phyloP scores from a whole-genome alignment of 2,888 invertebrate species.

The Metalampra italica region DNA sequence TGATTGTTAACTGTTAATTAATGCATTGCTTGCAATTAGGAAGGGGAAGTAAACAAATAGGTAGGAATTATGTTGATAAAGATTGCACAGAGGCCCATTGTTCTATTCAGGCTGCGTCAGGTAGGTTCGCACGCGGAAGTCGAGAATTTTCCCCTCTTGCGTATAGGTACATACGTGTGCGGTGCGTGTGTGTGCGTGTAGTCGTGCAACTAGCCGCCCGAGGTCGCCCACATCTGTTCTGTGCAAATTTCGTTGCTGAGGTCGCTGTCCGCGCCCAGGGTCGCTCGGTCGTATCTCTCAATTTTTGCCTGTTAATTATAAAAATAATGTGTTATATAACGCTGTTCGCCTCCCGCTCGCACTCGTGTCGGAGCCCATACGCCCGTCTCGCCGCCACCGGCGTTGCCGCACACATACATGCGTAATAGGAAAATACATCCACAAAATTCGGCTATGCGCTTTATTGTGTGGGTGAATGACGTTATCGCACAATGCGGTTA shows the following conservation, averaged over 20 bases:
- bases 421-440: constrained; percentile 71
- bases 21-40: no score
- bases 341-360: constrained; percentile 40
- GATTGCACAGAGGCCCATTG: background rate
- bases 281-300: constrained; percentile 72
- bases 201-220: constrained; percentile 67
- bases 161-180: constrained; percentile 6
- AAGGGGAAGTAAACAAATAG: no score
- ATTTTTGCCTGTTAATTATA: constrained; percentile 79
- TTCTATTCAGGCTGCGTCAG: background rate
- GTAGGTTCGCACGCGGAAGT: constrained; percentile 49
- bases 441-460: constrained; percentile 63
- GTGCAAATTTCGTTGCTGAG: constrained; percentile 75
- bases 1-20: no score
- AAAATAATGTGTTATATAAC: constrained; percentile 79
- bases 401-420: constrained; percentile 58
- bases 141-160: constrained; percentile 53
- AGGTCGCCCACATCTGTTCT: constrained; percentile 79
- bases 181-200: constrained; percentile 37
- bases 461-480: constrained; percentile 72
- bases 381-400: constrained; percentile 42
- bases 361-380: constrained; percentile 22
- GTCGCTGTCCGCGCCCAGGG: constrained; percentile 73
- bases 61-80: background rate
- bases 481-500: constrained; percentile 75